Conservation (phyloP, 2,888 invertebrate species). For the Drosophila siamana region DNA sequence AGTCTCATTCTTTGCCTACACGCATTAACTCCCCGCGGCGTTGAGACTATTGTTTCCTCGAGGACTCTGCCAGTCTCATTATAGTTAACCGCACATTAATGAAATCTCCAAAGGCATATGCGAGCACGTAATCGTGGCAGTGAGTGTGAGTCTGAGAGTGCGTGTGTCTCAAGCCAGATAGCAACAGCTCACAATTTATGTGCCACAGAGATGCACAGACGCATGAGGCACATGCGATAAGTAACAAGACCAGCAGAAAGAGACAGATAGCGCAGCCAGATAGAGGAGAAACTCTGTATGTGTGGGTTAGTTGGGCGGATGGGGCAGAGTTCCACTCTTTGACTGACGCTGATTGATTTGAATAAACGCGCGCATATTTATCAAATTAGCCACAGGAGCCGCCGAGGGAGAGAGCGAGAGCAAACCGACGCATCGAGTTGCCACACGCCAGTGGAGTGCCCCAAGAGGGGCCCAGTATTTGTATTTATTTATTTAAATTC, state of each 20-base stretch:
- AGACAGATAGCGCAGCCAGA: not conserved
- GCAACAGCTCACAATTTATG: constrained; percentile 61
- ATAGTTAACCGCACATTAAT: constrained; percentile 77
- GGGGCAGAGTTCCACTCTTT: constrained; percentile 29
- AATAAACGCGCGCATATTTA: constrained; percentile 80
- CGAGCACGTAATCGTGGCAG: constrained; percentile 2
- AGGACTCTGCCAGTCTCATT: constrained; percentile 56
- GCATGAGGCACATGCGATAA: constrained; percentile 51
- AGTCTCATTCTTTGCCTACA: constrained; percentile 9
- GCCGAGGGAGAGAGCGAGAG: constrained; percentile 28
- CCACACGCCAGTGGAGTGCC: constrained; percentile 30
- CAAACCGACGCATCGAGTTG: constrained; percentile 16
- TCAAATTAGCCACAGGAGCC: constrained; percentile 77
- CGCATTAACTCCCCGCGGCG: constrained; percentile 29
- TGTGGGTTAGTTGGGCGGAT: not conserved
- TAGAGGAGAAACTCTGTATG: not conserved
- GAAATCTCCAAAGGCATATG: constrained; percentile 61
- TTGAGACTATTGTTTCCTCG: constrained; percentile 12
- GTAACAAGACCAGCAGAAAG: constrained; percentile 27
- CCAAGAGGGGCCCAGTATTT: not conserved
- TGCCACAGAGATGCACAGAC: constrained; percentile 58
- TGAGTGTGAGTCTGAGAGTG: constrained; percentile 22
- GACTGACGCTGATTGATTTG: constrained; percentile 81
- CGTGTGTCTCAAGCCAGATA: constrained; percentile 41
- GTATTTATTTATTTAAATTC: not conserved